Conservation (phyloP, 1,140 invertebrate genomes). For the Chironomus striatipennis region DNA sequence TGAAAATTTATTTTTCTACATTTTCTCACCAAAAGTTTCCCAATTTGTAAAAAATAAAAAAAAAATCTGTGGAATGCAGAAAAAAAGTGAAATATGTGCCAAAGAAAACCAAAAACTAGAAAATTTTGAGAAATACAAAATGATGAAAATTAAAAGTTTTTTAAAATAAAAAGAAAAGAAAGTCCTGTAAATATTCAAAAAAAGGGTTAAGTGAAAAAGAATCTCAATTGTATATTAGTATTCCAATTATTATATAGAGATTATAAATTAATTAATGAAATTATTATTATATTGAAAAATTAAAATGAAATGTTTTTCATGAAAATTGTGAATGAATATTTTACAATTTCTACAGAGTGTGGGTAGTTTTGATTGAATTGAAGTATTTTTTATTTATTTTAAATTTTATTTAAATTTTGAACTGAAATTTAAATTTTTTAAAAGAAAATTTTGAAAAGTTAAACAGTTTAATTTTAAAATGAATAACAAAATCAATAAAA, state of each 20-base stretch:
- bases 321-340: no score
- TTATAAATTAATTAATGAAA: neutral
- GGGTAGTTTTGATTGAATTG: no score
- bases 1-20: no score
- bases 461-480: no score
- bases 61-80: neutral
- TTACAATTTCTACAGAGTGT: no score
- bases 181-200: neutral
- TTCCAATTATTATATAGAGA: neutral
- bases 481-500: no score
- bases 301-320: neutral
- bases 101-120: neutral
- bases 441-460: no score
- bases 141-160: neutral
- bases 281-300: neutral
- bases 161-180: neutral
- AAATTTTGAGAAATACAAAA: neutral
- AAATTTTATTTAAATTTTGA: no score
- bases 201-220: neutral
- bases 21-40: neutral
- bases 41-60: neutral
- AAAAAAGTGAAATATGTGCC: constrained; percentile 19
- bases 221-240: constrained; percentile 14
- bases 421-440: no score
- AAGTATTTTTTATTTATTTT: no score